Conservation (phyloP, 37 sponge, comb jelly and placozoan species). For the Agelas oroides region DNA sequence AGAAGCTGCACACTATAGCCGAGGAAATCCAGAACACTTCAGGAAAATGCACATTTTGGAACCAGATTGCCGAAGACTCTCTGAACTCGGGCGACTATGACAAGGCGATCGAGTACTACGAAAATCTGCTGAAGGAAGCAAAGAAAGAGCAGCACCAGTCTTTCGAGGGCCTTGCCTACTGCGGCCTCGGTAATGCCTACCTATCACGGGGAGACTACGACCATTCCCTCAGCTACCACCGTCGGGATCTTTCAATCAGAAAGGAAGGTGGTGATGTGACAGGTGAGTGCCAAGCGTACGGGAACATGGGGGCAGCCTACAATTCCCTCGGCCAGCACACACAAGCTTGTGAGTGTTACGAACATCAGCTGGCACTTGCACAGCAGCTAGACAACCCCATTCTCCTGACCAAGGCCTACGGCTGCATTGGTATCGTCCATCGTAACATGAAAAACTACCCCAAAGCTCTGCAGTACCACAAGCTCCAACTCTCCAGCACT, state of each 20-base stretch:
- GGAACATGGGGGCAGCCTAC: constrained; percentile 86
- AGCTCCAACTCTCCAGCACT: constrained; percentile 69
- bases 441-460: constrained; percentile 80
- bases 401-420: constrained; percentile 77
- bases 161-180: constrained; percentile 85
- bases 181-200: constrained; percentile 83
- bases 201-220: constrained; percentile 74
- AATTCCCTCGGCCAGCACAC: constrained; percentile 68
- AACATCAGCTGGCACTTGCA: constrained; percentile 73
- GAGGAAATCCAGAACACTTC: constrained; percentile 77
- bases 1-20: constrained; percentile 72
- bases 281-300: constrained; percentile 79
- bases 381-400: constrained; percentile 76
- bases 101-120: constrained; percentile 86
- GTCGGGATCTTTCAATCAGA: constrained; percentile 64
- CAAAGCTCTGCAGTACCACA: constrained; percentile 79
- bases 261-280: constrained; percentile 62
- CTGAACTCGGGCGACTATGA: constrained; percentile 66
- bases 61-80: constrained; percentile 86
- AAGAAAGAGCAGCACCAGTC: constrained; percentile 87
- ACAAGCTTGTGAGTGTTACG: constrained; percentile 82
- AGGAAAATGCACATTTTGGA: constrained; percentile 78
- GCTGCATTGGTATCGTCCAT: constrained; percentile 87
- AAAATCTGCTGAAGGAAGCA: constrained; percentile 80
- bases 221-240: constrained; percentile 85